Percentiles rank a stretch among this genome's conserved stretches.
Evolutionary conservation across 2,113 vertebrate species (phyloP).

Genomic region (Nannospalax galili): DNA sequence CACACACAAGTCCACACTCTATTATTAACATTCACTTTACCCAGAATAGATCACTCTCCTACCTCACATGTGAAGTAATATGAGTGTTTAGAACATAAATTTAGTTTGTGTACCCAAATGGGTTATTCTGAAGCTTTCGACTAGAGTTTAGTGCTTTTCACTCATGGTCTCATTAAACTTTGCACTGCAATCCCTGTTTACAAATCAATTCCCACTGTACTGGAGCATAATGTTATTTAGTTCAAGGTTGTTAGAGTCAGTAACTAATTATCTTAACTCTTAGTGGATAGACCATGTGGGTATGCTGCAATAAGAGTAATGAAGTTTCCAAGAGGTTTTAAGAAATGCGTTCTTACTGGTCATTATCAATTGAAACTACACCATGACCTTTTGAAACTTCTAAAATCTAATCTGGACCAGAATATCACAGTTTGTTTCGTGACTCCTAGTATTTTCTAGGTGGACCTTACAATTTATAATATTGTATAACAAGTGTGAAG

Average conservation of each 20-base stretch:
- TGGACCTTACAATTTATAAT: neutral
- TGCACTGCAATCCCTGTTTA: neutral
- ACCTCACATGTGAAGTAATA: neutral
- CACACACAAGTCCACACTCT: neutral
- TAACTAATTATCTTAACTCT: neutral
- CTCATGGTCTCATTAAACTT: neutral
- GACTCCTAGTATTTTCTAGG: neutral
- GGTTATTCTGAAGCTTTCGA: neutral
- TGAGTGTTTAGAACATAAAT: neutral
- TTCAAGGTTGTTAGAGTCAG: neutral
- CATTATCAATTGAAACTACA: conserved; percentile 46
- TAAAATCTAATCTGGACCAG: neutral
- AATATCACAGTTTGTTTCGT: neutral
- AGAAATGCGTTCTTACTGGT: neutral
- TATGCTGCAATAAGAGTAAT: neutral
- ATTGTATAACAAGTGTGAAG: neutral
- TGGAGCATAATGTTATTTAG: neutral
- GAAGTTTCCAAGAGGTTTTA: neutral
- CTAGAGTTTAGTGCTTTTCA: neutral
- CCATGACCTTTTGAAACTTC: conserved; percentile 8
- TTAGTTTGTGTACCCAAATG: neutral
- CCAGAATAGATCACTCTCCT: neutral
- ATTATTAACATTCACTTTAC: neutral
- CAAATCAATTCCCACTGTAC: neutral
- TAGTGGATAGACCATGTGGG: neutral